Evolutionary conservation across 2,113 vertebrate species (phyloP), one percentile per base, ranked within the genome.

Genomic region (Psephotus haematonotus): DNA sequence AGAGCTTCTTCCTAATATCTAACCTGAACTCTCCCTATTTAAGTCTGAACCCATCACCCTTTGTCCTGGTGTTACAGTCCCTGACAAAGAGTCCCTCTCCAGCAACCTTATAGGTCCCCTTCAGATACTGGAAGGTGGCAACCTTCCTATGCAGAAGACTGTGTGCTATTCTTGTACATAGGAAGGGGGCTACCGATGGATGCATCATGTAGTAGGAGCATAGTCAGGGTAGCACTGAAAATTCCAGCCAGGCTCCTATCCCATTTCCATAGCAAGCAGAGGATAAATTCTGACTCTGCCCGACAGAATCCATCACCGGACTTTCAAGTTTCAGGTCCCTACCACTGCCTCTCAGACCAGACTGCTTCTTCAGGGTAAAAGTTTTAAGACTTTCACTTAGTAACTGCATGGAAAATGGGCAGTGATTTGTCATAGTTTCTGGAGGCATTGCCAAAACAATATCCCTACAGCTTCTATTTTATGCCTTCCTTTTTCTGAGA

Each of bases 121-220:
- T 59, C 55, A 59, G 33, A 6, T 20, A n/a, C 55, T 23, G 20
- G 55, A 59, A 59, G 20, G 20, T 55, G 8, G 31, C 31, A 55
- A 55, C 31, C 53, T 33, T 59, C 8, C 33, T n/a, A 14, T 59
- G 20, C 33, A 59, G 55, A 59, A 59, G 33, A 33, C 55, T 59
- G 20, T 23, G 55, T n/a, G 33, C 33, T n/a, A 13, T 59, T 57
- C 19, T 13, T 17, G 14, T 43, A 41, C 19, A 11, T 3, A 60
- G 9, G 35, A 84, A 65, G 24, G n/a, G 4, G 9, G 35, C 35
- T 3, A 6, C 2, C 19, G 16, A n/a, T 3, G 1, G 22, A n/a
- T 1, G 2, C 2, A 28, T 1, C 13, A 1, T 44, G 35, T 19
- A 49, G 22, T 28, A 69, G 35, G 3, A 82, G 5, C 16, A 69